Percentiles rank a stretch among this genome's conserved stretches.
Conservation (phyloP, 92 coral and sea anemone genomes). For the Bergia puertoricense region DNA sequence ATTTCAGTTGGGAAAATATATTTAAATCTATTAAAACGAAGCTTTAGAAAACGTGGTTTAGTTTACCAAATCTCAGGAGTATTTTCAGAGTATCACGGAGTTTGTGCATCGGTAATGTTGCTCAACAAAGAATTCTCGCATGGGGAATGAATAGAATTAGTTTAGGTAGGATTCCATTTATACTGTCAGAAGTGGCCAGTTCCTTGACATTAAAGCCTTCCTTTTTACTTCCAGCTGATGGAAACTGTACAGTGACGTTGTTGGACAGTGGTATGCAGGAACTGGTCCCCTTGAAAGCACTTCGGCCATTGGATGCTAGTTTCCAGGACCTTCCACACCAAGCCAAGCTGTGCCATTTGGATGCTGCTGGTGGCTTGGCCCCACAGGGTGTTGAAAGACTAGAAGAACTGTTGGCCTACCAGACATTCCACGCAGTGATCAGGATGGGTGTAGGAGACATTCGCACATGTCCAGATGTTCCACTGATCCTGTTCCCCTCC, state of each 20-base stretch:
- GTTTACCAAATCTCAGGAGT: neutral
- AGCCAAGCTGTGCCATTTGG: slow-evolving; percentile 38
- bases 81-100: neutral
- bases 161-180: too few relatives aligned
- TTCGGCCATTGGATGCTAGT: slow-evolving; percentile 37
- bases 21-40: too few relatives aligned
- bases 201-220: neutral
- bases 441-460: slow-evolving; percentile 12
- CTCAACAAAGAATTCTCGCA: too few relatives aligned
- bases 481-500: slow-evolving; percentile 19
- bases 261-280: slow-evolving; percentile 32
- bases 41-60: too few relatives aligned
- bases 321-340: slow-evolving; percentile 38
- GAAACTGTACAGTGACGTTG: slow-evolving; percentile 22
- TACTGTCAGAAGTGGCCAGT: neutral
- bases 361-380: slow-evolving; percentile 4
- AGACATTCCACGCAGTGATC: slow-evolving; percentile 12
- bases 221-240: slow-evolving; percentile 3
- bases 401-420: slow-evolving; percentile 22
- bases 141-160: too few relatives aligned
- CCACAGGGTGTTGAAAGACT: slow-evolving; percentile 26
- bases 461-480: slow-evolving; percentile 25
- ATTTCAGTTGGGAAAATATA: too few relatives aligned
- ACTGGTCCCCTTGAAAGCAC: neutral
- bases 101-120: neutral